Conservation (phyloP, 2,888 invertebrate species). For the Nudaria mundana region DNA sequence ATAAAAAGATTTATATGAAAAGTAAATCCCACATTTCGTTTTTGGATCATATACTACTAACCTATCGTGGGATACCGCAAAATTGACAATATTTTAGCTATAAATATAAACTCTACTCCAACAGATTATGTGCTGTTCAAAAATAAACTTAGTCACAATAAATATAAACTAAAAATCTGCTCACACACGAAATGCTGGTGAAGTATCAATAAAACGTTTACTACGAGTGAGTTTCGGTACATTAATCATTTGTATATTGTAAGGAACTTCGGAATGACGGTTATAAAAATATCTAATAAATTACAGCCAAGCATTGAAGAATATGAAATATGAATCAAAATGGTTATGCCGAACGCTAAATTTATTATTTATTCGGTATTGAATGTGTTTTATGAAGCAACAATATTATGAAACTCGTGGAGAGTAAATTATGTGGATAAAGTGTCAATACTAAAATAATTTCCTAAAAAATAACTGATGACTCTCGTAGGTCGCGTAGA, state of each 20-base stretch:
- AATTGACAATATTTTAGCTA: too few relatives aligned
- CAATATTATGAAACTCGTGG: background rate
- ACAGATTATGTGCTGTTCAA: too few relatives aligned
- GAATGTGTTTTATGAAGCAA: background rate
- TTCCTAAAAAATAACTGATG: too few relatives aligned
- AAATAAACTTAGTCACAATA: too few relatives aligned
- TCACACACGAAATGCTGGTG: constrained; percentile 3
- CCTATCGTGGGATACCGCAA: too few relatives aligned
- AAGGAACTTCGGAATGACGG: constrained; percentile 8
- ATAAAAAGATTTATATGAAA: too few relatives aligned
- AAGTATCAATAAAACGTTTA: constrained; percentile 22
- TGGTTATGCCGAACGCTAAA: constrained; percentile 2
- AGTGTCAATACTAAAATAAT: too few relatives aligned
- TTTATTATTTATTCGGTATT: constrained; percentile 12
- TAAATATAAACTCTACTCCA: too few relatives aligned
- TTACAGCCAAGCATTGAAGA: constrained; percentile 2
- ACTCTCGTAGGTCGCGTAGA: too few relatives aligned
- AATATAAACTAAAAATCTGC: constrained; percentile 7
- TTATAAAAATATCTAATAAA: constrained; percentile 15
- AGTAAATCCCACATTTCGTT: too few relatives aligned
- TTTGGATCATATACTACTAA: too few relatives aligned
- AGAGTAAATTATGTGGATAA: too few relatives aligned
- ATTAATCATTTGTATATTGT: constrained; percentile 19
- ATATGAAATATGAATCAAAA: constrained; percentile 12
- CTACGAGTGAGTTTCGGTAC: constrained; percentile 15